These are phyloP conservation scores for Pocillopora meandrina DNA, from an alignment of 92 coral and sea anemone genomes.

Conservation along the genomic window DNA sequence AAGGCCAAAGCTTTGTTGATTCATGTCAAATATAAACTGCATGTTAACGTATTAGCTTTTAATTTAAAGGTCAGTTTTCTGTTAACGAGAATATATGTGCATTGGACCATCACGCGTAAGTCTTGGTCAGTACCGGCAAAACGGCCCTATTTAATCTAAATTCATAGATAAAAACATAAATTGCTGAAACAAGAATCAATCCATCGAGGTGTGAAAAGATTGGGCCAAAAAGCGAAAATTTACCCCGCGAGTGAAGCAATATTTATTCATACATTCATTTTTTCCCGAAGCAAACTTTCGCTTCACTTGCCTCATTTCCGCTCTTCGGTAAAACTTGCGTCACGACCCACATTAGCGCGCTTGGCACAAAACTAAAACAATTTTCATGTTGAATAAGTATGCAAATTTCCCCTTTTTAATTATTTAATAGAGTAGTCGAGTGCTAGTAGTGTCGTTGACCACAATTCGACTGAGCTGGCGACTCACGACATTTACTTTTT, in stretches of 20 bases:
- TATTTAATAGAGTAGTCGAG: constrained; percentile 39
- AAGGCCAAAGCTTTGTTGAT: neutral
- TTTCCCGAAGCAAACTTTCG: neutral
- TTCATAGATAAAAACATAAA: too few relatives aligned
- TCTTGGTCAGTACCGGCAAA: too few relatives aligned
- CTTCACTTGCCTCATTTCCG: constrained; percentile 3
- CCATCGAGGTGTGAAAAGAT: neutral
- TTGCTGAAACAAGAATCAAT: neutral
- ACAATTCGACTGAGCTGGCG: neutral
- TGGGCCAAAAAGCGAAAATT: neutral
- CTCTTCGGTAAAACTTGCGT: constrained; percentile 24
- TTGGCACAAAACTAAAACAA: constrained; percentile 21
- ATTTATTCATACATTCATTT: neutral
- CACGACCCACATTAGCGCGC: constrained; percentile 17
- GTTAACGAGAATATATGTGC: neutral
- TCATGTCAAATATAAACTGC: neutral
- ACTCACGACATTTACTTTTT: too few relatives aligned
- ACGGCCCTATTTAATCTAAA: too few relatives aligned
- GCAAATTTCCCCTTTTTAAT: constrained; percentile 34
- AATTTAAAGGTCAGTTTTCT: neutral
- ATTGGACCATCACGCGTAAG: too few relatives aligned
- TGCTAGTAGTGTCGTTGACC: constrained; percentile 19
- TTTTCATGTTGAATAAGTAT: constrained; percentile 31
- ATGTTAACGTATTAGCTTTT: neutral
- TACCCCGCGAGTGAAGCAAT: neutral